These are phyloP conservation scores for Dicranocentrus wangi DNA, from an alignment of 2,888 invertebrate genomes.

Conservation along the genomic window DNA sequence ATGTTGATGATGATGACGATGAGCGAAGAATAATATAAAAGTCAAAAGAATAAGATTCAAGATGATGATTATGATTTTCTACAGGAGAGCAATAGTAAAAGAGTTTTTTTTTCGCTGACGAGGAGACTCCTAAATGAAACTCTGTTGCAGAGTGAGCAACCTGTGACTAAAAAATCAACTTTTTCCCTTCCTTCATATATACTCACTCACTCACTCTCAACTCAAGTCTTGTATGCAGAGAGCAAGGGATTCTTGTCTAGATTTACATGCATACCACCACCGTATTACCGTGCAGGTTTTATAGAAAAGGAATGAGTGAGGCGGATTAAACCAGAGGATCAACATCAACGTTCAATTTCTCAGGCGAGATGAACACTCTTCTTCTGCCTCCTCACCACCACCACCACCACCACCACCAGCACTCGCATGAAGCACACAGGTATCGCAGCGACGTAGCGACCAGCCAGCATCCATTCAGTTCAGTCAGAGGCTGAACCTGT, in stretches of 20 bases:
- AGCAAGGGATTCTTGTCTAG: too few species aligned
- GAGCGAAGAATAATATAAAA: conserved; percentile 23
- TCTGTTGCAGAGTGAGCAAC: conserved; percentile 2
- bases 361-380: too few species aligned
- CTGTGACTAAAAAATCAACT: conserved; percentile 7
- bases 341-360: conserved; percentile 11
- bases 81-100: not conserved
- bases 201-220: too few species aligned
- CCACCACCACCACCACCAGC: too few species aligned
- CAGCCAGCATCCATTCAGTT: too few species aligned
- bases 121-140: not conserved
- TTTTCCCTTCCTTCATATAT: not conserved
- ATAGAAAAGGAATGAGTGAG: not conserved
- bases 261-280: too few species aligned
- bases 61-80: conserved; percentile 32
- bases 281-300: too few species aligned
- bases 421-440: too few species aligned
- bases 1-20: not conserved
- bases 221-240: too few species aligned
- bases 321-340: not conserved
- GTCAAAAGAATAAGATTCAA: conserved; percentile 12
- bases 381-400: too few species aligned
- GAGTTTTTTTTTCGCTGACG: not conserved
- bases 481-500: too few species aligned
- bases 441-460: too few species aligned